Conservation (phyloP, 1,140 invertebrate genomes). For the Choristoneura fumiferana region DNA sequence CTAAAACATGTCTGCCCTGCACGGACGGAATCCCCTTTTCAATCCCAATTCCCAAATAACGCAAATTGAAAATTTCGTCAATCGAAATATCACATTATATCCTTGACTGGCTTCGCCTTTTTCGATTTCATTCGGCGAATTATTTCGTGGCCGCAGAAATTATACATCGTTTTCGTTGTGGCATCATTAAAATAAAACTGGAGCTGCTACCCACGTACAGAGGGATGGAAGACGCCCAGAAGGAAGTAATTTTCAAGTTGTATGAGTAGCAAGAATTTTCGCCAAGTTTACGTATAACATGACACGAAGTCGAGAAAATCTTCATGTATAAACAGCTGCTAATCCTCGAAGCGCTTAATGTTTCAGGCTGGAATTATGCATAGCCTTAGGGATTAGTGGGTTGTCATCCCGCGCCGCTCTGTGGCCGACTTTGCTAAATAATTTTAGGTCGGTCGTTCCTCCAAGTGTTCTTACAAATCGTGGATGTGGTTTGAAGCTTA, state of each 20-base stretch:
- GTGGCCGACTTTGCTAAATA: conserved; percentile 53
- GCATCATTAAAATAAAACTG: conserved; percentile 18
- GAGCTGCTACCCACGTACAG: background rate
- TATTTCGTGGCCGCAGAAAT: conserved; percentile 15
- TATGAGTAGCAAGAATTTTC: conserved; percentile 24
- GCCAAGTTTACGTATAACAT: conserved; percentile 23
- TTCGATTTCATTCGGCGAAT: conserved; percentile 18
- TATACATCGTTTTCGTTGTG: conserved; percentile 6
- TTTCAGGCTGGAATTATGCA: conserved; percentile 66
- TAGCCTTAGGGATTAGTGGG: conserved; percentile 65
- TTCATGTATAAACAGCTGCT: conserved; percentile 60
- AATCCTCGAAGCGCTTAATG: conserved; percentile 64
- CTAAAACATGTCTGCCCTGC: no score
- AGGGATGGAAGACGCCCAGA: background rate
- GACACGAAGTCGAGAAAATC: conserved; percentile 33
- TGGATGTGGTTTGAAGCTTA: conserved; percentile 11
- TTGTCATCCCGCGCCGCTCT: conserved; percentile 56
- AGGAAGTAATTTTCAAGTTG: conserved; percentile 19
- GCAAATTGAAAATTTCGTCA: conserved; percentile 17
- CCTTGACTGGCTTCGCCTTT: conserved; percentile 11
- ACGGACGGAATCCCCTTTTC: no score
- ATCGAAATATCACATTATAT: conserved; percentile 18
- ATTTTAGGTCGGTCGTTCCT: conserved; percentile 43
- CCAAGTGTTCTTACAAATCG: conserved; percentile 28
- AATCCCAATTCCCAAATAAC: background rate